Conservation (phyloP, 2,113 vertebrate genomes). For the Galemys pyrenaicus region DNA sequence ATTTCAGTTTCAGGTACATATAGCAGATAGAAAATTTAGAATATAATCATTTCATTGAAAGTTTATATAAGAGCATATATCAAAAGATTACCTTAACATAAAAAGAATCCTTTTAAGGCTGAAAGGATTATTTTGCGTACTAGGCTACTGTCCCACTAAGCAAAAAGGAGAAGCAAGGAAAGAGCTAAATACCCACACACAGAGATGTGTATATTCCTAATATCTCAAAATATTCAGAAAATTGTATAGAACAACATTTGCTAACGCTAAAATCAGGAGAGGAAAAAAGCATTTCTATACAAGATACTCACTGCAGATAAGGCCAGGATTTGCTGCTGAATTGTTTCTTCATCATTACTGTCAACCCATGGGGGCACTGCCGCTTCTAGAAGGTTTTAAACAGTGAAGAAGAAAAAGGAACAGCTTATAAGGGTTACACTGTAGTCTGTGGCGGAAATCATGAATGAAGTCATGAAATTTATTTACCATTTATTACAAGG, state of each 20-base stretch:
- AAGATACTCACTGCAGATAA: slow-evolving; percentile 94
- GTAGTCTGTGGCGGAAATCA: neutral
- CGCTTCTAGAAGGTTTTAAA: slow-evolving; percentile 85
- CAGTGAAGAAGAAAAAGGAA: slow-evolving; percentile 24
- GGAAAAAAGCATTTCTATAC: neutral
- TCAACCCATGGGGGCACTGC: slow-evolving; percentile 98
- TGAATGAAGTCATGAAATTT: too few species aligned
- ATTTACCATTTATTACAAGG: too few species aligned
- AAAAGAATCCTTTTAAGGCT: slow-evolving; percentile 34
- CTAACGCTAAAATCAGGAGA: neutral
- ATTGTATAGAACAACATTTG: neutral
- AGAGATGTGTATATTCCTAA: neutral
- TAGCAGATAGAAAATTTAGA: neutral
- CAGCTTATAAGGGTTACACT: neutral
- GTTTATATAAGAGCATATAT: neutral
- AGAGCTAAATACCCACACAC: neutral
- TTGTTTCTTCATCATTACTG: slow-evolving; percentile 97
- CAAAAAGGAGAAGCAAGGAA: slow-evolving; percentile 22
- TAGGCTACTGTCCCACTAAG: neutral
- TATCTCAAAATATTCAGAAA: neutral
- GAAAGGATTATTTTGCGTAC: slow-evolving; percentile 37
- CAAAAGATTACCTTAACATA: slow-evolving; percentile 33
- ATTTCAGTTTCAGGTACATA: slow-evolving; percentile 12
- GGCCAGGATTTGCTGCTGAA: slow-evolving; percentile 97
- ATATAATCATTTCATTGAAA: slow-evolving; percentile 19